Evolutionary conservation across 2,113 vertebrate genomes (phyloP), one percentile per base, ranked within the genome.

Genomic region (Coryphaenoides rupestris): DNA sequence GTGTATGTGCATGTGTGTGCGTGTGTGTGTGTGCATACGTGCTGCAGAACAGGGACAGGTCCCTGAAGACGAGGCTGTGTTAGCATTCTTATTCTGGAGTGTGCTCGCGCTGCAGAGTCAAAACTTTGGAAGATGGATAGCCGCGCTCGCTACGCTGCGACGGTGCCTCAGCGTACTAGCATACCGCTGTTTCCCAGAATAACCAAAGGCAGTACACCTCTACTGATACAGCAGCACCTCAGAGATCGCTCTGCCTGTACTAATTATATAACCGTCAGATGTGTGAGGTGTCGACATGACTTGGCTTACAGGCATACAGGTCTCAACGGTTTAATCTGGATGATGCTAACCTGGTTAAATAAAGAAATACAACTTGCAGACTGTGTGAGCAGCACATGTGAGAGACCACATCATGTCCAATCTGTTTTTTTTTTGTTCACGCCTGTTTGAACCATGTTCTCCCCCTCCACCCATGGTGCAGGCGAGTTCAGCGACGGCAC

Each of bases 401-500:
- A 45, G 40, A 5, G 5, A 5, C 5, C 13, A 6, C 13, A 6
- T 45, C 5, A 45, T 62, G 12, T 15, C 9, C 9, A 9, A 3
- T 50, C 57, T 65, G 4, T 7, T 45, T 45, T 45, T 14, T 0
- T 26, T 0, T 23, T n/a, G 55, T 17, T 50, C 16, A 19, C 7
- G 13, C 6, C 7, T 40, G 33, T 40, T 40, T 40, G 2, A 40
- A 40, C 33, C 33, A 15, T 50, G 16, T 22, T 5, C 28, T 33
- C 7, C 40, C 45, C 77, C n/a, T n/a, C 6, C 33, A 40, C 2
- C 33, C 9, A 2, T 40, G 33, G 1, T 40, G 13, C 61, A 99
- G 97, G 97, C n/a, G 97, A 99, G 83, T 99, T 98, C 86, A 99
- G 95, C 46, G 97, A 99, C 59, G 97, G 97, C 58, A 95, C 95